Evolutionary conservation across 1,140 invertebrate genomes (phyloP).

Genomic region (Lepidurus couesii): DNA sequence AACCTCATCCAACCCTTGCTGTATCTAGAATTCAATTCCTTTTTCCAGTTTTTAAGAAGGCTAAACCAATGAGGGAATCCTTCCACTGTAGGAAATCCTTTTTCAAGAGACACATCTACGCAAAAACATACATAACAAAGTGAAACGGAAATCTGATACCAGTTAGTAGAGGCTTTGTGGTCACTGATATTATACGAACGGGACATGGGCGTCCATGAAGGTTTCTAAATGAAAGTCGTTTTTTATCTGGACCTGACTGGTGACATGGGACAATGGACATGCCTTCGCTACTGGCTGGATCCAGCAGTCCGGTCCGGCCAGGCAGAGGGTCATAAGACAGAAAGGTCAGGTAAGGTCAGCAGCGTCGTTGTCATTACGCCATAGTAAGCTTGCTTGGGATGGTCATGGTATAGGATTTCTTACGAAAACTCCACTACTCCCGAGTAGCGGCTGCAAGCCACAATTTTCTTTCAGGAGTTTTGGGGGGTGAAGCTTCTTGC

Average conservation of each 20-base stretch:
- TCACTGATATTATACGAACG: background rate
- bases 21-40: too few species aligned
- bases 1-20: too few species aligned
- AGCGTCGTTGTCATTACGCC: conserved; percentile 8
- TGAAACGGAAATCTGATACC: background rate
- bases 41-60: too few species aligned
- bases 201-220: background rate
- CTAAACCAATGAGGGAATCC: too few species aligned
- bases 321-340: conserved; percentile 11
- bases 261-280: background rate
- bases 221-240: conserved; percentile 13
- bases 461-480: conserved; percentile 1
- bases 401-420: background rate
- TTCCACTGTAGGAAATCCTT: too few species aligned
- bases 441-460: background rate
- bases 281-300: background rate
- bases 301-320: background rate
- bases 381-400: background rate
- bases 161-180: conserved; percentile 7
- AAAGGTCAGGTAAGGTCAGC: conserved; percentile 13
- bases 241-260: conserved; percentile 7
- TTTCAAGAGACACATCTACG: background rate
- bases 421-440: background rate
- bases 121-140: background rate
- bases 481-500: background rate